Evolutionary conservation across 2,797 vertebrate species (phyloP).

Genomic region (Neomorphus geoffroyi): DNA sequence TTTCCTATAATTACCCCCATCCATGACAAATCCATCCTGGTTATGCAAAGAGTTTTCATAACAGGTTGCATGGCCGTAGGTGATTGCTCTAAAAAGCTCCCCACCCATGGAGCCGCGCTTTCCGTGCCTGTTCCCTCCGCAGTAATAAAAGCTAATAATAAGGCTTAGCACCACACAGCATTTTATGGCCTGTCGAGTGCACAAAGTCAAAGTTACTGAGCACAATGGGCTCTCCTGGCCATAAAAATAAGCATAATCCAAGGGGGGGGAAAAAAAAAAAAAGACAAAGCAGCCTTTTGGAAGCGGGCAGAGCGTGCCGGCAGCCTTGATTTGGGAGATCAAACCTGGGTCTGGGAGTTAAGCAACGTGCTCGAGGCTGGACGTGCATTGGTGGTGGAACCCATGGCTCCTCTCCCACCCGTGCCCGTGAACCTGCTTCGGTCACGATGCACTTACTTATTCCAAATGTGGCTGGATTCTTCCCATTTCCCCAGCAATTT

Average conservation of each 20-base stretch:
- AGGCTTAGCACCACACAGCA: neutral
- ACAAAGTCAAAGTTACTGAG: neutral
- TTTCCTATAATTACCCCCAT: neutral
- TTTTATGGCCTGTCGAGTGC: neutral
- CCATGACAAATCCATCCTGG: neutral
- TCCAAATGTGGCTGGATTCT: neutral
- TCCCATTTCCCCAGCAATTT: neutral
- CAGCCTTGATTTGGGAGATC: neutral
- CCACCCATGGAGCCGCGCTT: conserved; percentile 3
- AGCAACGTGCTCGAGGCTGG: neutral
- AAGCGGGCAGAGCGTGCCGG: rapidly evolving
- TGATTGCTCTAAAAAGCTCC: conserved; percentile 57
- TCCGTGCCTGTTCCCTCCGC: neutral
- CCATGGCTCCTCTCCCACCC: neutral
- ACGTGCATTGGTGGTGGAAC: neutral
- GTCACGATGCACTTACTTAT: neutral
- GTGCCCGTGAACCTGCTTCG: rapidly evolving
- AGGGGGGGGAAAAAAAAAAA: neutral
- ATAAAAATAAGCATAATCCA: neutral
- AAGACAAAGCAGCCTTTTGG: neutral
- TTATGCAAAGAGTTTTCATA: neutral
- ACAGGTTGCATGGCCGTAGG: conserved; percentile 43
- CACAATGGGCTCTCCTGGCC: neutral
- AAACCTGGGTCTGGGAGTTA: neutral
- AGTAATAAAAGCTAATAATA: conserved; percentile 14